Conservation (phyloP, 2,113 vertebrate genomes). For the Chauna torquata region DNA sequence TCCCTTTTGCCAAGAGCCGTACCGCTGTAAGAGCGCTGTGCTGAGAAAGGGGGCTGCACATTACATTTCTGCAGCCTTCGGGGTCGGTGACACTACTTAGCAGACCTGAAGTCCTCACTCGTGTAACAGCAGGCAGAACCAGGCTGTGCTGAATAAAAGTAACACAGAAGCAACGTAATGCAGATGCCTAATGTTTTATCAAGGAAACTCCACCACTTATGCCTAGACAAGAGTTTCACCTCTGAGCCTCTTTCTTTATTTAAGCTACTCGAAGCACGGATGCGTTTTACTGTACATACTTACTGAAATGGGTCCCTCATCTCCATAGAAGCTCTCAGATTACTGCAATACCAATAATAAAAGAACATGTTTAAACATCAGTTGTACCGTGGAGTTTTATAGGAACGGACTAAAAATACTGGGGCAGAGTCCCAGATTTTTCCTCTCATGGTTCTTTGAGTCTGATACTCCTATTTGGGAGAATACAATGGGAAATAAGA, state of each 20-base stretch:
- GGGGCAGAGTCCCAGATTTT: neutral
- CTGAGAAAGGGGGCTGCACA: neutral
- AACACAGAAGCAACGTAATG: neutral
- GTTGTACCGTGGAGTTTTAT: neutral
- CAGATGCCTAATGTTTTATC: neutral
- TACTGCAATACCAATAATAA: neutral
- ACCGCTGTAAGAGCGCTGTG: neutral
- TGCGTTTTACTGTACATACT: neutral
- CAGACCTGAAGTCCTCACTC: accelerated
- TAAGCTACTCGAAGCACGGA: neutral
- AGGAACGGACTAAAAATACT: neutral
- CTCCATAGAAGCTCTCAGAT: neutral
- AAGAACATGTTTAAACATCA: neutral
- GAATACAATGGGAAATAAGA: neutral
- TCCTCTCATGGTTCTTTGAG: neutral
- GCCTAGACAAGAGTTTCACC: neutral
- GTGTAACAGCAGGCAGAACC: neutral
- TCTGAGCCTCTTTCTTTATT: neutral
- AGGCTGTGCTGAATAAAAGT: neutral
- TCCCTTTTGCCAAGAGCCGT: neutral
- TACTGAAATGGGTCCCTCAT: neutral
- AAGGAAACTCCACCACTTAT: neutral
- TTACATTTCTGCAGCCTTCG: neutral
- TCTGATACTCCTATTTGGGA: neutral
- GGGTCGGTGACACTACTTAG: neutral